Conservation (phyloP, 2,888 invertebrate genomes). For the Prostheceraeus crozeri region DNA sequence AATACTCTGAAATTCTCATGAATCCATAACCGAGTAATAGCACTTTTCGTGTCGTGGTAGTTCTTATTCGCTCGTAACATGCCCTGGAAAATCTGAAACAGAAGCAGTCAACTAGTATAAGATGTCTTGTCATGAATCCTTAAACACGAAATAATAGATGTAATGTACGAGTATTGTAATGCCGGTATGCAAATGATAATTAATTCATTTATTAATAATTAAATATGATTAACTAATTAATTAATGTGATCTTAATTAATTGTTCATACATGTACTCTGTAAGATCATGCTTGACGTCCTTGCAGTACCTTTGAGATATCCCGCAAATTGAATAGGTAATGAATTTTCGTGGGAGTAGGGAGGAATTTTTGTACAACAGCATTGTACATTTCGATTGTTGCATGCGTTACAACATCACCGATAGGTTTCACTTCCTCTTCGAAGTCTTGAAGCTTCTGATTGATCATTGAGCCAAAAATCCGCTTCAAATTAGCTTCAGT, state of each 20-base stretch:
- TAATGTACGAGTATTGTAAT: neutral
- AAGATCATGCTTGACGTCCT: too few relatives aligned
- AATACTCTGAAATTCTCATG: slow-evolving; percentile 78
- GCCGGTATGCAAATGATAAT: neutral
- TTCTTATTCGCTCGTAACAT: slow-evolving; percentile 70
- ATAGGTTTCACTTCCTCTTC: slow-evolving; percentile 68
- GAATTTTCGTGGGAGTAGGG: slow-evolving; percentile 58
- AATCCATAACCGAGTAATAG: slow-evolving; percentile 73
- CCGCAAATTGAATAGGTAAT: slow-evolving; percentile 57
- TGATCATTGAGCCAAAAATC: slow-evolving; percentile 71
- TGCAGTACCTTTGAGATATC: slow-evolving; percentile 75
- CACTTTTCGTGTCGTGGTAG: slow-evolving; percentile 66
- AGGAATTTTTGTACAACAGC: slow-evolving; percentile 52
- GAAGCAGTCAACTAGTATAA: slow-evolving; percentile 15
- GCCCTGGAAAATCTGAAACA: slow-evolving; percentile 64
- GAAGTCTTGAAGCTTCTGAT: slow-evolving; percentile 70
- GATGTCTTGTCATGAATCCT: too few relatives aligned
- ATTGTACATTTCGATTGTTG: slow-evolving; percentile 57
- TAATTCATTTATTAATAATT: too few relatives aligned
- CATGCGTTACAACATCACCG: slow-evolving; percentile 57
- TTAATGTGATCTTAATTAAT: too few relatives aligned
- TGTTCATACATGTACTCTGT: too few relatives aligned
- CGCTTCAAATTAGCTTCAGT: slow-evolving; percentile 62
- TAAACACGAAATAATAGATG: too few relatives aligned
- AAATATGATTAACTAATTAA: too few relatives aligned